Base-by-base conservation (phyloP, 2,113 vertebrate genomes). In the Halcyon senegalensis region DNA sequence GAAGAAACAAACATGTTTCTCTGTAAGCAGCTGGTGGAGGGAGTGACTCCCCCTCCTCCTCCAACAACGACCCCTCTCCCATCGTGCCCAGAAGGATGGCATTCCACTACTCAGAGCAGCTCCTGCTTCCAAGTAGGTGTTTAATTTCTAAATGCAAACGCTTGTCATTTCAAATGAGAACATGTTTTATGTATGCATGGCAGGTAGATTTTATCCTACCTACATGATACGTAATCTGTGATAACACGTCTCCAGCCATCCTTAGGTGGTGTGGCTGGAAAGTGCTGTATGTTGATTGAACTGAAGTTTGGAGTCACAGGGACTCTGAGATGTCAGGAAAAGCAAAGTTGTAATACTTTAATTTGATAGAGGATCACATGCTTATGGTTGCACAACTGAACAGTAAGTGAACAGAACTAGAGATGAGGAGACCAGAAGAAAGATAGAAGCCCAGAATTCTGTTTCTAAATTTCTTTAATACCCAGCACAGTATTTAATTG, bases 21-120 rank as follows among this genome's bases (percentile, higher is more conserved):
- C 92, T 99, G 99, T 94, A 99, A 99, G 87, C 98, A 98, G 46
- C 96, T 95, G 94, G 98, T 99, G 18, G 98, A 98, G 53, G 99
- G 99, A 60, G 97, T 98, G 4, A 98, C 97, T 0, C 97, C 97
- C 1, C 99, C 99, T 0, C 98, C 98, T n/a, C 95, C 96, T 44
- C 98, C 98, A 9, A 98, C 97, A 0, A 98, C 97, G 4, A 98
- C 98, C 2, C 92, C 97, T 0, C 72, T 98, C 31, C 96, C 97
- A 7, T 98, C 90, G 12, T 99, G 99, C 79, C 98, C 98, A 3
- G 72, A 97, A 1, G 96, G 94, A 1, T 99, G 99, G 99, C 87
- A 39, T 15, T 91, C 98, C 2, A 63, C 43, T 21, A 37, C 98
- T 14, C 93, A 85, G 7, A 81, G 87, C 79, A 97, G 81, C 60